These are phyloP conservation scores for Sebastes nivosus DNA, from an alignment of 2,797 vertebrate species.

Conservation along the genomic window DNA sequence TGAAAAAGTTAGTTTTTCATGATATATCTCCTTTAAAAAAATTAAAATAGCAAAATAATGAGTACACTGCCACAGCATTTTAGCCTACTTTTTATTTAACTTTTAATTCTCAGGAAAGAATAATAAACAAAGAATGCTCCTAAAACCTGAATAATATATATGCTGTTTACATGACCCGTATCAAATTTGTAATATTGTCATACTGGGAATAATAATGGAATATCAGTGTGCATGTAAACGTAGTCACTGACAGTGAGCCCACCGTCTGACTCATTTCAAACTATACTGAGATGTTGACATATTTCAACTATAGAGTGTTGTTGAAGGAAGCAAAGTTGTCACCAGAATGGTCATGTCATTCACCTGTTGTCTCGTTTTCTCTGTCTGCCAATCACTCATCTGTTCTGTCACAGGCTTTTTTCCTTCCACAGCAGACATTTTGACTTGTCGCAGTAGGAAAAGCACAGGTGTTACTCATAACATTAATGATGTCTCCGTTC, in stretches of 20 bases:
- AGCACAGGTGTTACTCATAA: conserved; percentile 8
- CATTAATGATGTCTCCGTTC: conserved; percentile 12
- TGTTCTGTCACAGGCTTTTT: not conserved
- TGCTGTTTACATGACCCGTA: too few species aligned
- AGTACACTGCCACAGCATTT: too few species aligned
- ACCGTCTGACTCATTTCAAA: not conserved
- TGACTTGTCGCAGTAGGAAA: not conserved
- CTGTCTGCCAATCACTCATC: not conserved
- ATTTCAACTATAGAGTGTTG: not conserved
- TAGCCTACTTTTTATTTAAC: too few species aligned
- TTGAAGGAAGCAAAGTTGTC: not conserved
- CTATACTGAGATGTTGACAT: not conserved
- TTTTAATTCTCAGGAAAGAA: too few species aligned
- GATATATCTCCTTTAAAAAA: too few species aligned
- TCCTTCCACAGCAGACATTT: not conserved
- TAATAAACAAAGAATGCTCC: too few species aligned
- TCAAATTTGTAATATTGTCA: not conserved
- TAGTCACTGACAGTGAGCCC: not conserved
- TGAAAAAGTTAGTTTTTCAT: too few species aligned
- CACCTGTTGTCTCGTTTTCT: not conserved
- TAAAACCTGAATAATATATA: too few species aligned
- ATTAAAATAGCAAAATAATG: too few species aligned
- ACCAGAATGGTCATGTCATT: not conserved
- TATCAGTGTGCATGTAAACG: not conserved
- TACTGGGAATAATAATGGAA: not conserved